Evolutionary conservation across 2,797 vertebrate species (phyloP), one percentile per base, ranked within the genome.

Genomic region (Argya squamiceps): DNA sequence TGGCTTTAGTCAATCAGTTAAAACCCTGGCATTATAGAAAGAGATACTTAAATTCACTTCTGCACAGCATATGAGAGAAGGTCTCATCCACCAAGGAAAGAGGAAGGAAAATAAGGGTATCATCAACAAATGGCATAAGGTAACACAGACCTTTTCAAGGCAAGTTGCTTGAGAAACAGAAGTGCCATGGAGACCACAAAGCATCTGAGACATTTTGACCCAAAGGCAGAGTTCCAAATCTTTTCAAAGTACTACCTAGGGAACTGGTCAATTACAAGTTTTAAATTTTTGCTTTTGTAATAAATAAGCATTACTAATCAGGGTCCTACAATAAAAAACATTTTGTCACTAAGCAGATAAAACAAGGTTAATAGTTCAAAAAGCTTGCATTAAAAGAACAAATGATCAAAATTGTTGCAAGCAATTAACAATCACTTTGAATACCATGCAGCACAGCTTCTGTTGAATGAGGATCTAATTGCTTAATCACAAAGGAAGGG

Each of bases 191-290:
- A 92, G 97, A 97, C 60, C 77, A 96, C 93, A 97, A 97, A 93
- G 88, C 93, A 97, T 96, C 86, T 95, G 96, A 97, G 92, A 95
- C 83, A 95, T 93, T 96, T 96, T 96, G 93, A 97, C 93, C 74
- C 82, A 97, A 96, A 97, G 93, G 84, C 92, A 92, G 77, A 73
- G 89, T 89, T 97, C 83, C 88, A 96, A 96, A 91, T 95, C 84
- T 96, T 97, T 97, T 96, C 93, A 93, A 73, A 88, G 84, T 95
- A 96, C 87, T 92, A 95, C 67, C 91, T 93, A 93, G 96, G 91
- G 96, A 97, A 97, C 87, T 96, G 91, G 75, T 75, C 82, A 88
- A 89, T 91, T 91, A 80, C n/a, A 85, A 93, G 84, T 96, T 95
- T 91, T 73, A 92, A 64, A 70, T 90, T 96, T 96, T 93, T 84